These are phyloP conservation scores for Ganaspis brasiliensis DNA, from an alignment of 2,888 invertebrate genomes.

Conservation along the genomic window DNA sequence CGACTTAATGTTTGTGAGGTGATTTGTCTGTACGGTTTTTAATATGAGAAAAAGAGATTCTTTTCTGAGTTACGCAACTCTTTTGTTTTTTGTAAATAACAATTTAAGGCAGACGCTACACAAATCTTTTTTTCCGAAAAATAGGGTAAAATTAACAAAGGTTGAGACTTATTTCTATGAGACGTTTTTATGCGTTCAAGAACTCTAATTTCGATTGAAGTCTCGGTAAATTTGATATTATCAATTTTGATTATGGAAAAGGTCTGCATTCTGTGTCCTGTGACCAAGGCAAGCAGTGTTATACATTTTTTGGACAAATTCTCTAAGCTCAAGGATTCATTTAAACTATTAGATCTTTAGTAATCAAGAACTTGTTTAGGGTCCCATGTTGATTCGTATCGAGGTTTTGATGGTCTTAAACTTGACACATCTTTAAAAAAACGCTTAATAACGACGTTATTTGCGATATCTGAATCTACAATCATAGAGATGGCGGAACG, in stretches of 20 bases:
- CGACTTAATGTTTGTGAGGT: slow-evolving; percentile 42
- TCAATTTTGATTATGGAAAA: slow-evolving; percentile 47
- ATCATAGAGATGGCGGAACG: slow-evolving; percentile 55
- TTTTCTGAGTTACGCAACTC: neutral
- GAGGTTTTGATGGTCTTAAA: slow-evolving; percentile 46
- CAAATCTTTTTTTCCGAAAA: slow-evolving; percentile 47
- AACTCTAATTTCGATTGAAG: slow-evolving; percentile 52
- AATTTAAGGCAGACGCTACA: slow-evolving; percentile 45
- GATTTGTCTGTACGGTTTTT: neutral
- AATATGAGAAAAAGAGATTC: neutral
- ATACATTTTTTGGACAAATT: slow-evolving; percentile 55
- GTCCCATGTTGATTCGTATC: slow-evolving; percentile 52
- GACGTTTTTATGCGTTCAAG: slow-evolving; percentile 55
- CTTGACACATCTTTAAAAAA: slow-evolving; percentile 51
- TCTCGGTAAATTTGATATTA: slow-evolving; percentile 45
- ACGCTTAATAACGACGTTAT: slow-evolving; percentile 35
- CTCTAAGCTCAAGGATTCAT: slow-evolving; percentile 49
- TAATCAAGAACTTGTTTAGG: slow-evolving; percentile 54
- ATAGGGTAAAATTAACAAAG: slow-evolving; percentile 48
- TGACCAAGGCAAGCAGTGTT: slow-evolving; percentile 56
- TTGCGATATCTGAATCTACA: slow-evolving; percentile 39
- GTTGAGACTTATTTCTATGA: slow-evolving; percentile 45
- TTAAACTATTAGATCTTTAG: slow-evolving; percentile 43
- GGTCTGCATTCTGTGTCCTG: slow-evolving; percentile 60
- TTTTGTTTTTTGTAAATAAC: slow-evolving; percentile 50